Evolutionary conservation across 2,113 vertebrate species (phyloP), one percentile per base, ranked within the genome.

Genomic region (Chloropsis hardwickii): DNA sequence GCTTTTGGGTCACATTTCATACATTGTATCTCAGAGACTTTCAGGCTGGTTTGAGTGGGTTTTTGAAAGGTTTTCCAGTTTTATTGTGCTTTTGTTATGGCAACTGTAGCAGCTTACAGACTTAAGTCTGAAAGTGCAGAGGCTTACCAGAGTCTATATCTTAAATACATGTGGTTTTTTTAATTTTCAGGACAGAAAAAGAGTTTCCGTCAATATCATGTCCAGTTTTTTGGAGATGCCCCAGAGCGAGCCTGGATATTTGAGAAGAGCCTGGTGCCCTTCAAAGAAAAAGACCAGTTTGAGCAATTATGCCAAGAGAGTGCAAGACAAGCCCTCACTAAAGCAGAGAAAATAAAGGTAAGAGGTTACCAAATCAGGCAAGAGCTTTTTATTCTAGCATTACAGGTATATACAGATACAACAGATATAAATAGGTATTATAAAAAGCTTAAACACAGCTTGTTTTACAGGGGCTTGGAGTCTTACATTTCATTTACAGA

Each of bases 211-310:
- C 98, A 99, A 60, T 99, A 99, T 95, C 99, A 99, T 3, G 98
- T 99, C 48, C 99, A 99, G 97, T 99, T 99, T 97, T 99, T 99
- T 95, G 99, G 99, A 53, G 98, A 99, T 39, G 98, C 98, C 45
- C 99, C 99, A 17, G 99, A 99, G 96, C 98, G 99, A 97, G 99
- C 99, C 25, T 99, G 99, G 98, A 98, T 99, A 94, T 99, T 99
- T 96, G 99, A 99, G 97, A 99, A 99, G 97, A 99, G 98, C 97
- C 98, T 99, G 94, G 99, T 99, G 37, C 94, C 98, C 29, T 99
- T 99, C 90, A 98, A 98, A 79, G 99, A 98, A 80, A 98, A 98
- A 97, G 98, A 98, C 57, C 99, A 99, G 40, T 99, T 99, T 95
- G 98, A 99, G 40, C 97, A 98, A 27, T 97, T 99, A 6, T 98